phyloP scores from a whole-genome alignment of 2,797 vertebrate genomes.

The Hypotaenidia okinawae region DNA sequence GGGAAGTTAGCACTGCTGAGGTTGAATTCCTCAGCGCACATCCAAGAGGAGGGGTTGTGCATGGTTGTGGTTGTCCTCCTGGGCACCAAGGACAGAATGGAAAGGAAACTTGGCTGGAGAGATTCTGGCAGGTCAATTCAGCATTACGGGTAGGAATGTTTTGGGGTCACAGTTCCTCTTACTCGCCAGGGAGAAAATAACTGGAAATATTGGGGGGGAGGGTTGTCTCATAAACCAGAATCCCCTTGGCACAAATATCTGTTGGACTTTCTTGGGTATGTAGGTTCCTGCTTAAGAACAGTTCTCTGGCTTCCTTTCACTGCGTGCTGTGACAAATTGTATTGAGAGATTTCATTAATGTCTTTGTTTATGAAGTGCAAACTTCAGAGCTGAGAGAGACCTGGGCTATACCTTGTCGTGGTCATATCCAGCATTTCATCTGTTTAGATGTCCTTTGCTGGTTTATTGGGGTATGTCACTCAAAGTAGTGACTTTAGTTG shows the following conservation, averaged over 20 bases:
- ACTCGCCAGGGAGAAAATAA: background rate
- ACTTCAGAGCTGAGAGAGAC: background rate
- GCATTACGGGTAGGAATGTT: background rate
- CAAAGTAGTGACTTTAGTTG: background rate
- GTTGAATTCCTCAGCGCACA: background rate
- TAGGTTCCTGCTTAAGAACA: constrained; percentile 15
- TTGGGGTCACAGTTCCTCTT: background rate
- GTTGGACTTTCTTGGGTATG: background rate
- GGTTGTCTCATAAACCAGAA: background rate
- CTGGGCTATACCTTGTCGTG: background rate
- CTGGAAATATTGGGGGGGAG: background rate
- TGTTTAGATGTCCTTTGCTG: background rate
- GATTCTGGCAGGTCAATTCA: background rate
- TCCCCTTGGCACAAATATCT: background rate
- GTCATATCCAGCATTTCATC: background rate
- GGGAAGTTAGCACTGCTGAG: background rate
- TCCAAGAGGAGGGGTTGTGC: background rate
- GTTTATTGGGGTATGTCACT: background rate
- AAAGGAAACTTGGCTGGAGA: background rate
- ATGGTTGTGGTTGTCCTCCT: background rate
- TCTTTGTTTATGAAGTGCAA: background rate
- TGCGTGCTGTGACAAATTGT: background rate
- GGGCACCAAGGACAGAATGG: background rate
- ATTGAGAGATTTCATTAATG: background rate
- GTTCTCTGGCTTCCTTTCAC: background rate